Evolutionary conservation across 2,113 vertebrate species (phyloP).

Genomic region (Nansenia antarctica): DNA sequence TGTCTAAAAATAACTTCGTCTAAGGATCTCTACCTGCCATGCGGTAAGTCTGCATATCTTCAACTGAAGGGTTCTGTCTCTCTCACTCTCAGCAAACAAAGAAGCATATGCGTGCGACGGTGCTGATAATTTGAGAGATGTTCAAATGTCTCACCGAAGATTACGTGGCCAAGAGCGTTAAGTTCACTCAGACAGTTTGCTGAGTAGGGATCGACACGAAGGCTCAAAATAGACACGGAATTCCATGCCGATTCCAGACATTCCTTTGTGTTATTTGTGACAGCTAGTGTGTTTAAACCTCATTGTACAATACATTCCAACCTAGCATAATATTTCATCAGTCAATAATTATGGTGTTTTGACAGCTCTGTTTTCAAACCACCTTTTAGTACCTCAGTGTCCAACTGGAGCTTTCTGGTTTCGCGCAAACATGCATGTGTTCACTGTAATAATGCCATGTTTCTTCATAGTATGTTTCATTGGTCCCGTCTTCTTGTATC

Average conservation of each 20-base stretch:
- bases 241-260: conserved; percentile 44
- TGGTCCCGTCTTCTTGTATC: conserved; percentile 7
- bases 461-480: no score
- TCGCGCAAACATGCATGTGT: conserved; percentile 44
- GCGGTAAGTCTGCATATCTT: conserved; percentile 28
- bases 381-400: conserved; percentile 26
- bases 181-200: conserved; percentile 27
- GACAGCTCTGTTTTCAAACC: conserved; percentile 49
- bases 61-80: conserved; percentile 4
- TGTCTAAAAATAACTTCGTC: conserved; percentile 53
- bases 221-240: conserved; percentile 45
- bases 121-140: conserved; percentile 41
- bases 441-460: conserved; percentile 32
- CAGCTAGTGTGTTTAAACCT: conserved; percentile 43
- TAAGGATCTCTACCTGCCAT: conserved; percentile 34
- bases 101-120: conserved; percentile 44
- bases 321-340: conserved; percentile 42
- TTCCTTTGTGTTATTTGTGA: conserved; percentile 50
- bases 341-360: conserved; percentile 60
- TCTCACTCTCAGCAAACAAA: conserved; percentile 38
- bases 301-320: conserved; percentile 43
- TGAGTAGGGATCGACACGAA: conserved; percentile 15
- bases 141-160: conserved; percentile 46
- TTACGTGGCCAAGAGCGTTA: conserved; percentile 28
- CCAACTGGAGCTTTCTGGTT: conserved; percentile 41